Evolutionary conservation across 2,797 vertebrate species (phyloP).

Genomic region (Anisognathus igniventris): DNA sequence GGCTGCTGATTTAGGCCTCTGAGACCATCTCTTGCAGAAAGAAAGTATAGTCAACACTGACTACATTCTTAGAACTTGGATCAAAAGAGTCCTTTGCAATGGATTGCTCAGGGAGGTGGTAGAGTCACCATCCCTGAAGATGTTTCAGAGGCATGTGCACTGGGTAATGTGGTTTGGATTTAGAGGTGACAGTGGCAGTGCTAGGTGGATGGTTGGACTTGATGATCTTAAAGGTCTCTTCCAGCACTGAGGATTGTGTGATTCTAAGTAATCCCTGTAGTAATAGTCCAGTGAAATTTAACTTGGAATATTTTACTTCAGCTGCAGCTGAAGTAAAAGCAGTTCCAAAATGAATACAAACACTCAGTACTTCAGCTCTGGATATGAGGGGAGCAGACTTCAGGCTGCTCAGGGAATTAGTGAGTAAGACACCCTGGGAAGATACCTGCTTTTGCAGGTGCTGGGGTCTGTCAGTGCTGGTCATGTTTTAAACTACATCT

Average conservation of each 20-base stretch:
- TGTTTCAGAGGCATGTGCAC: background rate
- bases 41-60: background rate
- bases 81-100: background rate
- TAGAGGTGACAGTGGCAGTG: background rate
- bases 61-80: background rate
- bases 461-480: background rate
- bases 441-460: background rate
- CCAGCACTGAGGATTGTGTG: background rate
- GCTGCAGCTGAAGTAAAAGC: background rate
- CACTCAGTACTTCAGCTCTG: background rate
- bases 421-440: background rate
- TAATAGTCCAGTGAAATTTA: background rate
- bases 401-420: background rate
- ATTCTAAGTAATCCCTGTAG: background rate
- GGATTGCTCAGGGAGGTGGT: background rate
- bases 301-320: background rate
- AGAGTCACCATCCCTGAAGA: background rate
- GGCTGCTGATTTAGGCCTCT: background rate
- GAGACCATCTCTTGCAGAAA: background rate
- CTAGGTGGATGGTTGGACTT: background rate
- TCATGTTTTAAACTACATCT: background rate
- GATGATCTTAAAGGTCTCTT: background rate
- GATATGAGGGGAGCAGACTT: background rate
- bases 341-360: background rate
- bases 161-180: background rate